Conservation (phyloP, 2,113 vertebrate species). For the Psilopogon haemacephalus region DNA sequence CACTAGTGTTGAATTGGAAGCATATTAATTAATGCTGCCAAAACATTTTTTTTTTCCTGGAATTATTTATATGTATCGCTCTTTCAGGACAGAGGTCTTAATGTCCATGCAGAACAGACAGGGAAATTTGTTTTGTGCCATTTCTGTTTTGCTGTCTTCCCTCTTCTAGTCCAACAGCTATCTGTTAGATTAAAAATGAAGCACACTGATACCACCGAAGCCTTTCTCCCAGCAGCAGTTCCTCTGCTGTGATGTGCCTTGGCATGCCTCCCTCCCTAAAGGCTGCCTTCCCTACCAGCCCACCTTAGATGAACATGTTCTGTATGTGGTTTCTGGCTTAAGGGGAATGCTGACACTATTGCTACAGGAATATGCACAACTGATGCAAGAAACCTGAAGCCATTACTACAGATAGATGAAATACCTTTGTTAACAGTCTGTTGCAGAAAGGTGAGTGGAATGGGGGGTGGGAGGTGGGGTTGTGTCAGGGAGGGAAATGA, state of each 20-base stretch:
- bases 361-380: background rate
- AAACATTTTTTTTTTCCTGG: background rate
- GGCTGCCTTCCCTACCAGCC: background rate
- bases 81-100: background rate
- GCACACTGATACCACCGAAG: background rate
- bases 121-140: background rate
- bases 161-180: background rate
- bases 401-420: background rate
- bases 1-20: background rate
- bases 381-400: background rate
- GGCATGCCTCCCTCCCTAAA: background rate
- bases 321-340: background rate
- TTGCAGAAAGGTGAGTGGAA: conserved; percentile 1
- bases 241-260: background rate
- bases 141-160: background rate
- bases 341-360: background rate
- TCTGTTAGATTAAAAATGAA: background rate
- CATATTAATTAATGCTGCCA: background rate
- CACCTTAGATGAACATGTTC: background rate
- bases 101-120: background rate
- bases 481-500: background rate
- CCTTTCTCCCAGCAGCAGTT: background rate
- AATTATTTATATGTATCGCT: background rate
- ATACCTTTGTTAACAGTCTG: background rate
- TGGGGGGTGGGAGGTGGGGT: too few relatives aligned